Evolutionary conservation across 2,888 invertebrate genomes (phyloP), one percentile per base, ranked within the genome.

Genomic region (Sphaerophoria rueppellii): DNA sequence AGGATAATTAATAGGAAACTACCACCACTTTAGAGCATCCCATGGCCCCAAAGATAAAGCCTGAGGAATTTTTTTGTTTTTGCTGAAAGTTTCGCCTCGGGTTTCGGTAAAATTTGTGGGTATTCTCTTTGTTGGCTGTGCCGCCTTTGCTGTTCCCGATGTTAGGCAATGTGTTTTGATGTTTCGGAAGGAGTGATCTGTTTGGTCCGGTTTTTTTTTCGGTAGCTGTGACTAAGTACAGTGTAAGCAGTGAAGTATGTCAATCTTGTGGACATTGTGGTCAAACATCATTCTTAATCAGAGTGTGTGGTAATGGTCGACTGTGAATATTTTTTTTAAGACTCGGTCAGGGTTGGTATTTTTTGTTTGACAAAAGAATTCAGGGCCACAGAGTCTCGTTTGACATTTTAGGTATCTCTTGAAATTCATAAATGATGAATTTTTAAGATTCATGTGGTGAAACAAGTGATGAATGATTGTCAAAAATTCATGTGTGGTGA

Each of bases 1-100:
- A 76, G 83, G 76, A 76, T 72, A 83, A 83, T 83, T 83, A 83
- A 83, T 79, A 72, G 75, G 72, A 76, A 57, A 50, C 61, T 58
- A 58, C 78, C 57, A 57, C 52, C 73, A 40, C 46, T 71, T 67
- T 40, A 67, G 52, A 43, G 11, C 48, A 40, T 40, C 16, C 24
- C 24, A 24, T 24, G 24, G 67, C 58, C 34, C 61, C 37, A n/a
- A 40, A 24, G 57, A 58, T 58, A 37, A 54, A 71, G 43, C 35
- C 58, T 54, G 82, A 60, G 60, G 70, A 63, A 65, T 71, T 78
- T 71, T 78, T 54, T 74, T 72, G 65, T 76, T 81, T 58, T 35
- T 61, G 67, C 60, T 40, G 35, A 65, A 75, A 81, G 75, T 65
- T 75, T 65, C 14, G 50, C 69, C 40, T 55, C 2, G 43, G 48